These are phyloP conservation scores for Pteria penguin DNA, from an alignment of 2,888 invertebrate species.

Conservation along the genomic window DNA sequence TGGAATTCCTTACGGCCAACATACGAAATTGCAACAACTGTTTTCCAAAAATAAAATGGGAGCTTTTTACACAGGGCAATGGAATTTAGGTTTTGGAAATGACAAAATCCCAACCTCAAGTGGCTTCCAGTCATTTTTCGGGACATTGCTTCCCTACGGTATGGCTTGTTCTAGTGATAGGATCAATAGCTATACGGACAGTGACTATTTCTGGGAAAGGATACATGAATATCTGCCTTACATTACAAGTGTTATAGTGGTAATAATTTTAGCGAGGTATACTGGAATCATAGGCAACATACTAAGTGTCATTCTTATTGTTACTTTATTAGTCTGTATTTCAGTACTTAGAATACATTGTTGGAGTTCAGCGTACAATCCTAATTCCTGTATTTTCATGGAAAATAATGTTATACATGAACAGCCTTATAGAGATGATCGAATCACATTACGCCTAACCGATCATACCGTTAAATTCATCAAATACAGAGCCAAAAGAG, in stretches of 20 bases:
- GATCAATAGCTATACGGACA: conserved; percentile 26
- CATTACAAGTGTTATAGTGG: conserved; percentile 1
- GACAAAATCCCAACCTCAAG: conserved; percentile 28
- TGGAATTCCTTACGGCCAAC: conserved; percentile 12
- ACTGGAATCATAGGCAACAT: conserved; percentile 14
- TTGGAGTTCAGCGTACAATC: conserved; percentile 30
- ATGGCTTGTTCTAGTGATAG: conserved; percentile 27
- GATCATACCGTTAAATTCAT: conserved; percentile 30
- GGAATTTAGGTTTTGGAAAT: conserved; percentile 32
- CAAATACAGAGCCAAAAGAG: conserved; percentile 14
- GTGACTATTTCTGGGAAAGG: conserved; percentile 27
- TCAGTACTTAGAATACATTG: conserved; percentile 15
- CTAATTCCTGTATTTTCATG: conserved; percentile 32
- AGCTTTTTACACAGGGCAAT: conserved; percentile 33
- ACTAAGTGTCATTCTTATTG: conserved; percentile 1
- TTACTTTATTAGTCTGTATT: background rate
- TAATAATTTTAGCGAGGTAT: conserved; percentile 21
- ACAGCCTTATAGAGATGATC: conserved; percentile 42
- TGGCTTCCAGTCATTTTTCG: conserved; percentile 43
- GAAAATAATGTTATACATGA: conserved; percentile 36
- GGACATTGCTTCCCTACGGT: conserved; percentile 31
- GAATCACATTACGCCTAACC: conserved; percentile 30
- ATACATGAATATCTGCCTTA: conserved; percentile 9
- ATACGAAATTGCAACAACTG: conserved; percentile 20
- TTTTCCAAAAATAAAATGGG: conserved; percentile 9